Base-by-base conservation (phyloP, 2,797 vertebrate species). In the Geotrypetes seraphini region DNA sequence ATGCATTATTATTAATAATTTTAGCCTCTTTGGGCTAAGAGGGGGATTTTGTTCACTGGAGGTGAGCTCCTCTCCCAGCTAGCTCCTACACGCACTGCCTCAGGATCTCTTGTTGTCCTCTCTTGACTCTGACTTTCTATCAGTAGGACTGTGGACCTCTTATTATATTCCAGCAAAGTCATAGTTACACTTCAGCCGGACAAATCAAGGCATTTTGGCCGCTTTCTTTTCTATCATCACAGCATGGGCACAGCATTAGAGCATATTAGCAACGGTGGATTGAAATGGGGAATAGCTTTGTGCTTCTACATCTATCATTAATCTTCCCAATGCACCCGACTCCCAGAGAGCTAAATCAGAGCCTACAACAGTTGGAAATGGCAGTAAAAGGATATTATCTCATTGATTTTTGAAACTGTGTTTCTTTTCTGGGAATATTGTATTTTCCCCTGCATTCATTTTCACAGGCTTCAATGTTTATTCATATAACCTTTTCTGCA, bases 211-310 rank as follows among this genome's bases (percentile, higher is more conserved):
- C 36, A 35, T 22, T n/a, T 41, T 18, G 13, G 30, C 21, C 53
- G 48, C 46, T 31, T 33, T 27, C 42, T 61, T 31, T 46, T 39
- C 21, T 39, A 32, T 18, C 50, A 56, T 60, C 57, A 57, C 63
- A 71, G 63, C 54, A 56, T 47, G 66, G 46, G 21, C 32, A 46
- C 37, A 36, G 30, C 52, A 48, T 61, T 65, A 65, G 37, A 49
- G 19, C 25, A 39, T 46, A 57, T 56, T 61, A 57, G 32, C 38
- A 2, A 2, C 11, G 27, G 17, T 29, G 32, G 48, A 67, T 65
- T 32, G 34, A 67, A 69, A 34, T 7, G 48, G 49, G 50, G 38
- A 38, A 23, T 14, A 39, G 31, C 54, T 53, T 42, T 53, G 42
- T 40, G 25, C 47, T 39, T 38, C 32, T 44, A 60, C 42, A 38